These are phyloP conservation scores for Deroptyus accipitrinus DNA, from an alignment of 2,113 vertebrate genomes.

Conservation along the genomic window DNA sequence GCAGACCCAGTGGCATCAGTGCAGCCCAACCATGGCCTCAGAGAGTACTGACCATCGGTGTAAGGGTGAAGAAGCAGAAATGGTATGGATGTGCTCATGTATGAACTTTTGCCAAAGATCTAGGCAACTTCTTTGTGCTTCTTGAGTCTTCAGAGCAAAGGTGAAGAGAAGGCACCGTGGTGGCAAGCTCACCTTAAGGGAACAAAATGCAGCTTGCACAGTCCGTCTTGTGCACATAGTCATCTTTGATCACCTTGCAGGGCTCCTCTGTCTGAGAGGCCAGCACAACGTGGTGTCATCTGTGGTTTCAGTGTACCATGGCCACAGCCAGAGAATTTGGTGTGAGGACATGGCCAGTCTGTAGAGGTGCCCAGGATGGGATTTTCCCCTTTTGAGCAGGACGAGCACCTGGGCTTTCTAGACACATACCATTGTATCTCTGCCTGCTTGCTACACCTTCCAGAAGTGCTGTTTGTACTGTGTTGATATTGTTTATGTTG, in stretches of 20 bases:
- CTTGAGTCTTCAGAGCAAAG: neutral
- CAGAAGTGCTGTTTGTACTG: slow-evolving; percentile 24
- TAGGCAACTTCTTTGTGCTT: neutral
- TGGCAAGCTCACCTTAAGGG: neutral
- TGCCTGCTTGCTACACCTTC: neutral
- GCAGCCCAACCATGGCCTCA: neutral
- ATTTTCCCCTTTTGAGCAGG: neutral
- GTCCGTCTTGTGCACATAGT: fast-evolving
- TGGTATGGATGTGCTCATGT: neutral
- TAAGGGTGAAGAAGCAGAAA: slow-evolving; percentile 11
- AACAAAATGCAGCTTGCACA: neutral
- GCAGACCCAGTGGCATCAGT: neutral
- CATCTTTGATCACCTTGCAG: neutral
- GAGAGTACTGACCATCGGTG: neutral
- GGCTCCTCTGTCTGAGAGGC: neutral
- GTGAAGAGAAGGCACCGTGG: neutral
- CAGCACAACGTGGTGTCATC: neutral
- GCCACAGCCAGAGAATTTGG: neutral
- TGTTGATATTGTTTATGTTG: slow-evolving; percentile 24
- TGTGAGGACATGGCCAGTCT: neutral
- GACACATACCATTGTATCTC: neutral
- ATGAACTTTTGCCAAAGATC: neutral
- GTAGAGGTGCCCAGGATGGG: neutral
- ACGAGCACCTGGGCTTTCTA: neutral
- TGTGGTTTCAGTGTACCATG: neutral